Percentiles rank a stretch among this genome's conserved stretches.
Conservation (phyloP, 2,113 vertebrate species). For the Microcebus lehilahytsara region DNA sequence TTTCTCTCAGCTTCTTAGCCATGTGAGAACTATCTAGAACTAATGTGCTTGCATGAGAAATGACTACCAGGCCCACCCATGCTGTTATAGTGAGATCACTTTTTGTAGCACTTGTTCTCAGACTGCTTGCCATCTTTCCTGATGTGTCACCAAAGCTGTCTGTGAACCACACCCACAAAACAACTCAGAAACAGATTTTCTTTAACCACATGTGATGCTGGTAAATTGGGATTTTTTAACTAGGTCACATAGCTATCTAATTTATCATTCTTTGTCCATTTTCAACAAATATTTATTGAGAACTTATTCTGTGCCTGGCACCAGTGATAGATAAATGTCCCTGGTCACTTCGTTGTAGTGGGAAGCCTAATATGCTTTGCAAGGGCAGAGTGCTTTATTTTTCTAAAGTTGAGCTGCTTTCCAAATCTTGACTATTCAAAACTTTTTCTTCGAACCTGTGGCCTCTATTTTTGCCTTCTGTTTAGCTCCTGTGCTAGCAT, state of each 20-base stretch:
- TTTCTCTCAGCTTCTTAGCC: constrained; percentile 1
- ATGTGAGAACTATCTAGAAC: constrained; percentile 30
- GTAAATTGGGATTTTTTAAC: constrained; percentile 33
- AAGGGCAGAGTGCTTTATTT: neutral
- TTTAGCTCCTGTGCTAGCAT: neutral
- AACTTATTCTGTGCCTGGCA: neutral
- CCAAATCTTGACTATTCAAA: neutral
- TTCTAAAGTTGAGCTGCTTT: constrained; percentile 26
- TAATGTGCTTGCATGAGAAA: constrained; percentile 31
- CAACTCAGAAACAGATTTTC: constrained; percentile 67
- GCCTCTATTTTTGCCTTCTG: constrained; percentile 16
- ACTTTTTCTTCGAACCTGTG: neutral
- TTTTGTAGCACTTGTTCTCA: neutral
- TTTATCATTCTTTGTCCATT: constrained; percentile 37
- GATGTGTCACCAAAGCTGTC: constrained; percentile 61
- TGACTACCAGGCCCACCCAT: constrained; percentile 57
- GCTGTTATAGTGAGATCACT: constrained; percentile 63
- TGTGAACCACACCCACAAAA: constrained; percentile 65
- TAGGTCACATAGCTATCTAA: constrained; percentile 36
- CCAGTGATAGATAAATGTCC: neutral
- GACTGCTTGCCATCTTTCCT: constrained; percentile 46
- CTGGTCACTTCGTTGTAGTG: neutral
- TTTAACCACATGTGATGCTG: constrained; percentile 10
- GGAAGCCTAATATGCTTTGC: neutral
- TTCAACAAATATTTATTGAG: constrained; percentile 42